phyloP scores from a whole-genome alignment of 1,140 invertebrate genomes.

The Acromyrmex echinatior region DNA sequence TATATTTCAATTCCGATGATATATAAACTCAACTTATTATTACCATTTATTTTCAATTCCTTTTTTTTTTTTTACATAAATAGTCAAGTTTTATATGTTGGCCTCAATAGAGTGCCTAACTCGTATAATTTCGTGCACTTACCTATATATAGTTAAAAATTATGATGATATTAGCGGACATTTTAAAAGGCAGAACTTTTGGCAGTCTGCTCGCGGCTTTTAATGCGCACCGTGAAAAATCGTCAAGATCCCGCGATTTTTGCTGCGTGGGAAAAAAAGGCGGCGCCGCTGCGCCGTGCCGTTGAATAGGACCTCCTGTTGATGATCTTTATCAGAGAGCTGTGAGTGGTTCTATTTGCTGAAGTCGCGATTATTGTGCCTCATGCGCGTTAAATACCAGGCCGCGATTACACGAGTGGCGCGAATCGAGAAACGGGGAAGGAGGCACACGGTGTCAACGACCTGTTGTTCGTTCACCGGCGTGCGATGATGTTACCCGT shows the following conservation, averaged over 20 bases:
- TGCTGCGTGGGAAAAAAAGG: background rate
- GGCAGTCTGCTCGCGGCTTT: background rate
- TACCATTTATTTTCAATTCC: background rate
- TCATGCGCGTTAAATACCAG: slow-evolving; percentile 47
- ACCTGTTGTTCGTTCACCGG: slow-evolving; percentile 44
- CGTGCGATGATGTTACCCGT: slow-evolving; percentile 29
- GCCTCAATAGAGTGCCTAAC: background rate
- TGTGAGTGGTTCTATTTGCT: background rate
- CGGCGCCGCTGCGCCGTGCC: no score
- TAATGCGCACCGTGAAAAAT: background rate
- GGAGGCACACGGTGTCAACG: slow-evolving; percentile 50
- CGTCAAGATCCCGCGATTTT: background rate
- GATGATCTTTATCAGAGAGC: background rate
- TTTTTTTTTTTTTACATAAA: background rate
- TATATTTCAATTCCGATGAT: background rate
- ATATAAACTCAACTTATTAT: no score
- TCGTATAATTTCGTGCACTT: background rate
- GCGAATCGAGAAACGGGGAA: slow-evolving; percentile 36
- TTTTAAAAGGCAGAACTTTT: background rate
- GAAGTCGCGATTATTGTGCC: slow-evolving; percentile 17
- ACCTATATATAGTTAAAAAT: background rate
- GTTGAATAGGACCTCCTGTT: background rate
- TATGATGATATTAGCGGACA: background rate
- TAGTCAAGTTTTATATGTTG: background rate
- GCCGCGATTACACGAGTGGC: slow-evolving; percentile 41